A percentile compares a stretch with the other conserved stretches of the same genome.
Conservation (phyloP, 2,797 vertebrate species). For the Xiphorhynchus erythropygius region DNA sequence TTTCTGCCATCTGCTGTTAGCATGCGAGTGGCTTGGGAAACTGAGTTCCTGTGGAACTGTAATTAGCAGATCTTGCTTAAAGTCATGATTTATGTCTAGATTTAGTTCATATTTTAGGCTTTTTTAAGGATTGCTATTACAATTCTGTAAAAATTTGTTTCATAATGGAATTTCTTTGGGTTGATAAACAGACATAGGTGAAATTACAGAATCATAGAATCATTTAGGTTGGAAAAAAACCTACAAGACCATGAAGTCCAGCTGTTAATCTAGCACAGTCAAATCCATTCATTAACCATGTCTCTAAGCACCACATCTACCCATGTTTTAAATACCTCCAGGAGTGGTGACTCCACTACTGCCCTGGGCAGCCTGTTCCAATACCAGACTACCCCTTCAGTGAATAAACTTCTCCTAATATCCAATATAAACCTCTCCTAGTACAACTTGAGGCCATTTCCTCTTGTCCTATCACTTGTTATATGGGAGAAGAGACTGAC, state of each 20-base stretch:
- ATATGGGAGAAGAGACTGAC: background rate
- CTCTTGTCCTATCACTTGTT: background rate
- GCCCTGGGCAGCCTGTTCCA: background rate
- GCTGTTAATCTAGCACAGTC: background rate
- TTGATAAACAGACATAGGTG: background rate
- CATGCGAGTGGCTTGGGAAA: background rate
- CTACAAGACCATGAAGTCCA: background rate
- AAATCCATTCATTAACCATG: background rate
- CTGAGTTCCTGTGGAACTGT: background rate
- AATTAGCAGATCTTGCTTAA: background rate
- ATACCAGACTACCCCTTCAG: background rate
- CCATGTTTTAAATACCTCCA: background rate
- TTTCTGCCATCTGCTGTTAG: background rate
- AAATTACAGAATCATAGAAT: background rate
- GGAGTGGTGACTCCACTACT: background rate
- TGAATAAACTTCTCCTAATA: background rate
- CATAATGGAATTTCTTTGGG: background rate
- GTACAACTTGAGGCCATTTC: background rate
- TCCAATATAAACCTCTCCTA: background rate
- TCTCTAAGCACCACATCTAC: background rate
- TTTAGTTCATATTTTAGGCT: background rate
- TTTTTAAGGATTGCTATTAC: background rate
- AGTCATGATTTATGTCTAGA: background rate
- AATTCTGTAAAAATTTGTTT: background rate
- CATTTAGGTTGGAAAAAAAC: background rate